phyloP scores from a whole-genome alignment of 2,888 invertebrate genomes.

The Chymomyza amoena region DNA sequence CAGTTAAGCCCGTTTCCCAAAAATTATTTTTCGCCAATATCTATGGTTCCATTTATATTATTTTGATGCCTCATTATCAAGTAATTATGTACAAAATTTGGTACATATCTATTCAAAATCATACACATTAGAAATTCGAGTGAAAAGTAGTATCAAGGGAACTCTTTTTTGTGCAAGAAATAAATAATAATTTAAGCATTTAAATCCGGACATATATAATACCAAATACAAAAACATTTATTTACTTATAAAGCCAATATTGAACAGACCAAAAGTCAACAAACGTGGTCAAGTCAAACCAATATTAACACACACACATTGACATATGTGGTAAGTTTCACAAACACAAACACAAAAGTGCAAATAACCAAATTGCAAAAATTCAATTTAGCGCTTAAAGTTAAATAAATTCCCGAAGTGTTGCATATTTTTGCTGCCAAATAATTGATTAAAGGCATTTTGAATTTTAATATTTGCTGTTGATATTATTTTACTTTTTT shows the following conservation, averaged over 20 bases:
- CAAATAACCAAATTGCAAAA: not conserved
- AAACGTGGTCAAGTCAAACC: conserved; percentile 54
- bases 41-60: too few species aligned
- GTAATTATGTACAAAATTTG: too few species aligned
- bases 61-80: too few species aligned
- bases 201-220: not conserved
- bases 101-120: too few species aligned
- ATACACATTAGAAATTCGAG: too few species aligned
- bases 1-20: too few species aligned
- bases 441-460: conserved; percentile 13
- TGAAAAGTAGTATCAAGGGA: too few species aligned
- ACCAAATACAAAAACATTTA: conserved; percentile 13
- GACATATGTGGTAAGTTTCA: not conserved
- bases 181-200: not conserved
- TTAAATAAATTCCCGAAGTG: not conserved
- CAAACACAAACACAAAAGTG: not conserved
- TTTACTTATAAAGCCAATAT: conserved; percentile 22
- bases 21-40: too few species aligned
- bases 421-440: conserved; percentile 3
- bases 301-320: conserved; percentile 24
- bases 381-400: not conserved
- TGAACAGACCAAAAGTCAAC: conserved; percentile 31
- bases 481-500: not conserved
- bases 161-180: too few species aligned
- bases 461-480: not conserved